Conservation (phyloP, 2,888 invertebrate species). For the Tricholauxania praeusta region DNA sequence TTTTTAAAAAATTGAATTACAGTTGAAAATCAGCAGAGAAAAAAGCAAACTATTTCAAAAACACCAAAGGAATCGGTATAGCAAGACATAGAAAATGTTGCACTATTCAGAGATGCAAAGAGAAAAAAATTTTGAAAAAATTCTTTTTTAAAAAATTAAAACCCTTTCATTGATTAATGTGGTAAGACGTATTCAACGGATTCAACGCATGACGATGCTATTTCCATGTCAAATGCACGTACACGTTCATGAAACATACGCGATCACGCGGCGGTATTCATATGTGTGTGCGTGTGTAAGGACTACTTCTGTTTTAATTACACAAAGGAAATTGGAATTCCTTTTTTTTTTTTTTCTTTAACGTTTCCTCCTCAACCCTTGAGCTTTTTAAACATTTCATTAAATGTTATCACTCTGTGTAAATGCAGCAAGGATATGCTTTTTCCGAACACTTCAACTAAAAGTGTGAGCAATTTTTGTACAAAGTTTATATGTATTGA, state of each 20-base stretch:
- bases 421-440: too few relatives aligned
- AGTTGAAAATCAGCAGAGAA: neutral
- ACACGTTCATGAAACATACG: neutral
- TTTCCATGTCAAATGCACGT: too few relatives aligned
- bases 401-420: conserved; percentile 3
- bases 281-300: neutral
- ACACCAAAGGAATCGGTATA: too few relatives aligned
- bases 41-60: neutral
- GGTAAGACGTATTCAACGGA: conserved; percentile 11
- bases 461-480: neutral
- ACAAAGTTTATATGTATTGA: conserved; percentile 5
- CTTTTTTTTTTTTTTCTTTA: neutral
- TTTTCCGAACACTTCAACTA: too few relatives aligned
- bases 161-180: conserved; percentile 18
- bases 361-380: conserved; percentile 1
- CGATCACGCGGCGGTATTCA: neutral
- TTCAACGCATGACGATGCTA: conserved; percentile 8
- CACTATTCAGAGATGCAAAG: neutral
- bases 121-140: neutral
- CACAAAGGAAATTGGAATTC: conserved; percentile 41
- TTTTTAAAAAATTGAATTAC: conserved; percentile 14
- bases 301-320: conserved; percentile 39
- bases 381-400: conserved; percentile 25
- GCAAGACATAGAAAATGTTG: too few relatives aligned
- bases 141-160: neutral